Evolutionary conservation across 2,113 vertebrate genomes (phyloP), one percentile per base, ranked within the genome.

Genomic region (Psilopogon haemacephalus): DNA sequence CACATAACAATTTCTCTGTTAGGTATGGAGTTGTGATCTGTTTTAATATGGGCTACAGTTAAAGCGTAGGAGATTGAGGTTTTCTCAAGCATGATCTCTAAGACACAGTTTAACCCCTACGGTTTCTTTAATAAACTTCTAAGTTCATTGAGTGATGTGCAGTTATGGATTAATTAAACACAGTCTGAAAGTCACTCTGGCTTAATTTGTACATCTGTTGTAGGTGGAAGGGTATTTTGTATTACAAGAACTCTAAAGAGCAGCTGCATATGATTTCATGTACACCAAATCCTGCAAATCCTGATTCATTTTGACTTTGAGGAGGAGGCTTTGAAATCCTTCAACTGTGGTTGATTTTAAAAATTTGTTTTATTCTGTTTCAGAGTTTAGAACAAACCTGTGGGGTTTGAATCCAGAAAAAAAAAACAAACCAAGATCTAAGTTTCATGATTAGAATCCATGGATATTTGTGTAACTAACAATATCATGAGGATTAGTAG

Each of bases 21-120:
- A 94, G 74, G 81, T 95, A 91, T 9, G 12, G 63, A 91, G 92
- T 94, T 95, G 42, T 94, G 92, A 95, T 95, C 97, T 94, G 91
- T 95, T 93, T 89, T 76, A 96, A 88, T 93, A 91, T 42, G 37
- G 69, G 60, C 55, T 95, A 71, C 40, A 80, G 91, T 77, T 88
- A 67, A 70, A 95, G 94, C 37, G 44, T 78, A 23, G 91, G 64
- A 93, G 33, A 11, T 35, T 93, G 72, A 84, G 6, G 32, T 73
- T 93, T 88, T 86, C 59, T 23, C 69, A 70, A 91, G 75, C 74
- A 44, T 78, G 71, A 63, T 59, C 55, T 94, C n/a, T 63, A 21
- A 62, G 70, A 23, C 75, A n/a, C 7, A 32, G 11, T 88, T 95
- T 94, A 94, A 80, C 37, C 18, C 70, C 78, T 91, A 38, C 35